A percentile compares a stretch with the other conserved stretches of the same genome.
Evolutionary conservation across 2,797 vertebrate genomes (phyloP).

Genomic region (Melanotaenia nigrans): DNA sequence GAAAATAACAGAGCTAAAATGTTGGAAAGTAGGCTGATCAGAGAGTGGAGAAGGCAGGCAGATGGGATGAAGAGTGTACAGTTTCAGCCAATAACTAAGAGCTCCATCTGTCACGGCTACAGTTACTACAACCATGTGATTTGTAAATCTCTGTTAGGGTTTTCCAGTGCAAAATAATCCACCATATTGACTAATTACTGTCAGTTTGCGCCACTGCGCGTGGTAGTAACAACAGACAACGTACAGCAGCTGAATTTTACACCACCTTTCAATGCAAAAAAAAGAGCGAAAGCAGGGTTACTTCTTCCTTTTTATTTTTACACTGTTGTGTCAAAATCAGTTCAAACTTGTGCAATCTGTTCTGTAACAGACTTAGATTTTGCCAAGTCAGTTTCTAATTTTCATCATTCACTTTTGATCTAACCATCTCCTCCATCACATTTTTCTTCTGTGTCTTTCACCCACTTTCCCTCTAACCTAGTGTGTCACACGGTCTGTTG

Average conservation of each 20-base stretch:
- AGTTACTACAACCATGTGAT: neutral
- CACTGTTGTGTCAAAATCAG: conserved; percentile 1
- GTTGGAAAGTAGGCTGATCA: conserved; percentile 21
- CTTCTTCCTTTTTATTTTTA: conserved; percentile 8
- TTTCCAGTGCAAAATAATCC: conserved; percentile 9
- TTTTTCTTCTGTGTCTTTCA: neutral
- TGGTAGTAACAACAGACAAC: neutral
- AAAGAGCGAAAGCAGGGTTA: neutral
- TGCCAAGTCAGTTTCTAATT: neutral
- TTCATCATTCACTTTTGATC: neutral
- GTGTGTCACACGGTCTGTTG: neutral
- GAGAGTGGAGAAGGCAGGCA: conserved; percentile 19
- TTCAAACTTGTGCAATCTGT: conserved; percentile 5
- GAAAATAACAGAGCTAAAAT: conserved; percentile 8
- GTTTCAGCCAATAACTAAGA: conserved; percentile 43
- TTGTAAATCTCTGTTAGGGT: conserved; percentile 5
- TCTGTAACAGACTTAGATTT: conserved; percentile 13
- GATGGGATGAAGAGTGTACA: conserved; percentile 38
- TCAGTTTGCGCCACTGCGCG: conserved; percentile 1
- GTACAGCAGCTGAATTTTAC: conserved; percentile 1
- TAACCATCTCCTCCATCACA: neutral
- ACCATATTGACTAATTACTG: neutral
- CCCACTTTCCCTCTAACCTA: neutral
- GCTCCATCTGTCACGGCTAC: conserved; percentile 63
- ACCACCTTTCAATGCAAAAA: neutral